These are phyloP conservation scores for Petrolisthes cinctipes DNA, from an alignment of 2,888 invertebrate species.

Conservation along the genomic window DNA sequence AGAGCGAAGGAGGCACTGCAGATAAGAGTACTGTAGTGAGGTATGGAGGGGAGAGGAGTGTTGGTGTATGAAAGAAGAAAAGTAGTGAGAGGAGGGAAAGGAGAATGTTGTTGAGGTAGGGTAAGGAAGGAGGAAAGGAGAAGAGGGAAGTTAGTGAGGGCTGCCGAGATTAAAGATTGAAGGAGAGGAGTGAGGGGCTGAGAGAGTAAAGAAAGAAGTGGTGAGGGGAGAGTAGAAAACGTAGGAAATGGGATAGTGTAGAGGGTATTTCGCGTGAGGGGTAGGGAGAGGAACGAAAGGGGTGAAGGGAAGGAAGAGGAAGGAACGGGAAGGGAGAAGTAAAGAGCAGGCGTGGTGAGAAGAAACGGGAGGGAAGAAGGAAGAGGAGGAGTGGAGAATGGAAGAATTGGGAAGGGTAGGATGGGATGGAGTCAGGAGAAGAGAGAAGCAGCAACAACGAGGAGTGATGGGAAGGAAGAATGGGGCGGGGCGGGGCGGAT, in stretches of 20 bases:
- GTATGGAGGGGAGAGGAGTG: too few species aligned
- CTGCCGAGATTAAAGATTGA: neutral
- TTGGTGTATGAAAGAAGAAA: too few species aligned
- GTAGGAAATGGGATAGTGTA: neutral
- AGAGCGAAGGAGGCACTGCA: neutral
- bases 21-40: too few species aligned
- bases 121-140: neutral
- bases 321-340: neutral
- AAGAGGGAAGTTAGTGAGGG: neutral
- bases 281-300: neutral
- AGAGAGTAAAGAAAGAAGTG: too few species aligned
- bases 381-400: neutral
- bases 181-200: neutral
- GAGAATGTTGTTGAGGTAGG: neutral
- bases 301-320: neutral
- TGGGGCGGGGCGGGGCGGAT: neutral
- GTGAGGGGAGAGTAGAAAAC: neutral
- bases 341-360: neutral
- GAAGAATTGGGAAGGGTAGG: neutral
- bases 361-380: neutral
- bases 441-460: neutral
- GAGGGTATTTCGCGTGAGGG: neutral
- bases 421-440: neutral
- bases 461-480: neutral
- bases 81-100: neutral